A percentile compares a stretch with the other conserved stretches of the same genome.
Conservation (phyloP, 2,888 invertebrate genomes). For the Aproaerema taeniolella region DNA sequence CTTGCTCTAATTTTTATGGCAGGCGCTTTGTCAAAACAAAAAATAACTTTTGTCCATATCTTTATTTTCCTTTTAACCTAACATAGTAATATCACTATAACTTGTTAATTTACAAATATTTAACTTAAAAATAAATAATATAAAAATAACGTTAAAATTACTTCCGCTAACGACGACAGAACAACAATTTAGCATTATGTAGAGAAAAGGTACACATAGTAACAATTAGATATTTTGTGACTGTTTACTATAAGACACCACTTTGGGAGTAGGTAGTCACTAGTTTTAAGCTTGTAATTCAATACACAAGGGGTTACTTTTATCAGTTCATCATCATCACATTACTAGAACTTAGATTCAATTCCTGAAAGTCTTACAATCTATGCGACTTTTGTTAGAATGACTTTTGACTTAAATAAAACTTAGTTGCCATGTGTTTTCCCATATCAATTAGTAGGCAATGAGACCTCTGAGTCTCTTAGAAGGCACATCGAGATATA, state of each 20-base stretch:
- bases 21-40: conserved; percentile 1
- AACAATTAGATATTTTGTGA: conserved; percentile 30
- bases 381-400: no score
- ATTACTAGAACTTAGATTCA: no score
- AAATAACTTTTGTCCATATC: conserved; percentile 15
- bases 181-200: conserved; percentile 58
- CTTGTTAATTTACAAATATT: conserved; percentile 74
- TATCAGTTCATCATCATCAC: no score
- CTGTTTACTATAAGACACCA: no score
- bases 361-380: no score
- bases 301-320: no score
- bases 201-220: conserved; percentile 38
- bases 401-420: conserved; percentile 7
- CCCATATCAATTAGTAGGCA: conserved; percentile 1
- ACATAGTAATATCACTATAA: conserved; percentile 54
- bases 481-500: conserved; percentile 49
- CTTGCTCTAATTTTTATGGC: background rate
- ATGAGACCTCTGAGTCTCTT: conserved; percentile 3
- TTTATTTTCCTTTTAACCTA: conserved; percentile 52
- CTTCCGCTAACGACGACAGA: conserved; percentile 46
- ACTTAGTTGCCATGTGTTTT: conserved; percentile 8
- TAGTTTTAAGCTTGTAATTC: no score
- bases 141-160: conserved; percentile 68
- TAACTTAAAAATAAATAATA: conserved; percentile 75
- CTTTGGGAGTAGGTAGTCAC: no score